Percentiles rank a stretch among this genome's conserved stretches.
phyloP scores from a whole-genome alignment of 1,140 invertebrate species.

The Drosophila sproati region DNA sequence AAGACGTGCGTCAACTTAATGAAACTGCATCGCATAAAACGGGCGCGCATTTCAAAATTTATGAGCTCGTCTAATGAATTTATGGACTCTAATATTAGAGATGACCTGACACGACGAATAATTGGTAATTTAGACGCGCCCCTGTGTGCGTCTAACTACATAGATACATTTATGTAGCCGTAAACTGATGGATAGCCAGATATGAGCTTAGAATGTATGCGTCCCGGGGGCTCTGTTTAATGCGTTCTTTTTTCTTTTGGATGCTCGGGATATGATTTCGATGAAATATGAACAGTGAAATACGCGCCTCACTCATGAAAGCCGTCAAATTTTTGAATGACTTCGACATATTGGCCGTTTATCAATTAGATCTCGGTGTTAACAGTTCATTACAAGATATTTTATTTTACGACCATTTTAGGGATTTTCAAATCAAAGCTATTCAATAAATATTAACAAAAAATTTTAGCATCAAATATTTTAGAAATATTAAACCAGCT shows the following conservation, averaged over 20 bases:
- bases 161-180: slow-evolving; percentile 21
- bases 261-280: slow-evolving; percentile 23
- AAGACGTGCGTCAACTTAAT: slow-evolving; percentile 18
- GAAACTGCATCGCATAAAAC: slow-evolving; percentile 30
- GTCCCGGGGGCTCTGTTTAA: slow-evolving; percentile 25
- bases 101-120: slow-evolving; percentile 43
- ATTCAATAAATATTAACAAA: neutral
- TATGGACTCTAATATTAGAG: slow-evolving; percentile 64
- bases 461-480: neutral
- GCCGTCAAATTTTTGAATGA: slow-evolving; percentile 29
- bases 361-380: slow-evolving; percentile 10
- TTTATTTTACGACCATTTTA: neutral
- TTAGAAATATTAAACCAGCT: neutral
- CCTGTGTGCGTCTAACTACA: neutral
- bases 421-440: neutral
- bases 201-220: slow-evolving; percentile 33
- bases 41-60: slow-evolving; percentile 46
- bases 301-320: slow-evolving; percentile 62
- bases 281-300: slow-evolving; percentile 26
- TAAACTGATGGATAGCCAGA: slow-evolving; percentile 35
- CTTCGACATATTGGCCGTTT: slow-evolving; percentile 17
- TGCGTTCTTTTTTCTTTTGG: neutral
- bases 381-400: slow-evolving; percentile 18
- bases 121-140: slow-evolving; percentile 38
- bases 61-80: slow-evolving; percentile 51